Evolutionary conservation across 2,113 vertebrate genomes (phyloP).

Genomic region (Mirza zaza): DNA sequence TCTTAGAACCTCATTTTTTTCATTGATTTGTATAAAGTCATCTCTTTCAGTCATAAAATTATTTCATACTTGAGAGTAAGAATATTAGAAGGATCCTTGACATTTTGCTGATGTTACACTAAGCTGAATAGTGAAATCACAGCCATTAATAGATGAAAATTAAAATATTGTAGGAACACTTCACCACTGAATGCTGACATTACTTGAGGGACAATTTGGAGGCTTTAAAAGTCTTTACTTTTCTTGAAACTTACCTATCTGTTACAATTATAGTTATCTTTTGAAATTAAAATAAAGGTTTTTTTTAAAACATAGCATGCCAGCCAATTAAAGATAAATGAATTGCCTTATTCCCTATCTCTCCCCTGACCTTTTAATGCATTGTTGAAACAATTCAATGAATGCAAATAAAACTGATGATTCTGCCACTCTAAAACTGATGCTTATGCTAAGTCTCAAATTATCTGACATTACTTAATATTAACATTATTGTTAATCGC

Average conservation of each 20-base stretch:
- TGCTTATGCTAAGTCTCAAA: slow-evolving; percentile 22
- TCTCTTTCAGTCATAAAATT: slow-evolving; percentile 26
- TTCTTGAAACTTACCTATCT: slow-evolving; percentile 32
- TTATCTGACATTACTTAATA: slow-evolving; percentile 31
- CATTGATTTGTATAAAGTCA: not conserved
- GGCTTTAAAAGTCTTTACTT: slow-evolving; percentile 22
- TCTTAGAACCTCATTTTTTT: not conserved
- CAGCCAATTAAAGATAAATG: slow-evolving; percentile 34
- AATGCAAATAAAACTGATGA: slow-evolving; percentile 53
- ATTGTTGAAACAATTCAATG: slow-evolving; percentile 1
- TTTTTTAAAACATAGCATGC: not conserved
- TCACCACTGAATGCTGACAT: slow-evolving; percentile 2
- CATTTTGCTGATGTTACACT: slow-evolving; percentile 48
- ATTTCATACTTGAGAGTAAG: slow-evolving; percentile 10
- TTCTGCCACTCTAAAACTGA: slow-evolving; percentile 22
- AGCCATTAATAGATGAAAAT: slow-evolving; percentile 38
- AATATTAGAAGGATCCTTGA: not conserved
- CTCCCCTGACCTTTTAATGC: slow-evolving; percentile 27
- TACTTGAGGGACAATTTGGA: not conserved
- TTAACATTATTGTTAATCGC: slow-evolving; percentile 41
- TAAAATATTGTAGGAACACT: slow-evolving; percentile 38
- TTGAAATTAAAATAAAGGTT: slow-evolving; percentile 43
- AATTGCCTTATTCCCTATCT: not conserved
- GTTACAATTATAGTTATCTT: slow-evolving; percentile 39
- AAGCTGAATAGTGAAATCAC: not conserved